phyloP scores from a whole-genome alignment of 2,888 invertebrate genomes.

The Prosopocoilus inquinatus region DNA sequence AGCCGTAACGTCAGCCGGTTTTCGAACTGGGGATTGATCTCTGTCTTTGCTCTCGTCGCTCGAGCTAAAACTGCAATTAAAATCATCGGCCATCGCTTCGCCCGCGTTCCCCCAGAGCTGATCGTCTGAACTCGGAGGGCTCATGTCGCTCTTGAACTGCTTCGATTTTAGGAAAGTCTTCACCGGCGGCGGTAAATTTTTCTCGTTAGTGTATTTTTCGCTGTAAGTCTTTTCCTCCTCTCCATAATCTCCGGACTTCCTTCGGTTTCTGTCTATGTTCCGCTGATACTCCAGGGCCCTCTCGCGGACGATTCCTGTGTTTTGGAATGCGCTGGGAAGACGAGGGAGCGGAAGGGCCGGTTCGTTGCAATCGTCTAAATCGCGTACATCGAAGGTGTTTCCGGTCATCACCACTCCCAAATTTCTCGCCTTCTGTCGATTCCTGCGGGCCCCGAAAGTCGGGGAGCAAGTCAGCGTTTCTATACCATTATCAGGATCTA shows the following conservation, averaged over 20 bases:
- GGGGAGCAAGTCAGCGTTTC: constrained; percentile 47
- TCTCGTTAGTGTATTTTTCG: constrained; percentile 12
- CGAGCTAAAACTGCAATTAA: constrained; percentile 54
- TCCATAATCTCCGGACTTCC: constrained; percentile 44
- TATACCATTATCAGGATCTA: constrained; percentile 37
- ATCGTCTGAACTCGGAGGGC: constrained; percentile 55
- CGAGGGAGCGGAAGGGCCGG: constrained; percentile 65
- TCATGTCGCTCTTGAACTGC: constrained; percentile 35
- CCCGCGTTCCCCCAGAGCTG: constrained; percentile 60
- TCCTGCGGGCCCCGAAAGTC: constrained; percentile 28
- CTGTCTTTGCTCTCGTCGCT: constrained; percentile 55
- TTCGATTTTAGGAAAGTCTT: constrained; percentile 42
- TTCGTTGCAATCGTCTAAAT: constrained; percentile 60
- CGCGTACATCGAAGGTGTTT: constrained; percentile 74
- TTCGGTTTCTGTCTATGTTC: constrained; percentile 37
- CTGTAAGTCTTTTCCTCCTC: constrained; percentile 54
- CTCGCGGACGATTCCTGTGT: constrained; percentile 53
- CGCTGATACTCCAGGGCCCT: constrained; percentile 54
- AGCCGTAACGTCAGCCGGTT: background rate
- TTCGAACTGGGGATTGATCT: constrained; percentile 20
- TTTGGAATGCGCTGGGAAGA: constrained; percentile 54
- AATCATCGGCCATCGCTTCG: constrained; percentile 66
- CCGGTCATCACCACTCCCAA: constrained; percentile 73
- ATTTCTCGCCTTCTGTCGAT: constrained; percentile 60
- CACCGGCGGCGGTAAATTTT: constrained; percentile 23